Base-by-base conservation (phyloP, 2,113 vertebrate species). In the Lophius piscatorius region DNA sequence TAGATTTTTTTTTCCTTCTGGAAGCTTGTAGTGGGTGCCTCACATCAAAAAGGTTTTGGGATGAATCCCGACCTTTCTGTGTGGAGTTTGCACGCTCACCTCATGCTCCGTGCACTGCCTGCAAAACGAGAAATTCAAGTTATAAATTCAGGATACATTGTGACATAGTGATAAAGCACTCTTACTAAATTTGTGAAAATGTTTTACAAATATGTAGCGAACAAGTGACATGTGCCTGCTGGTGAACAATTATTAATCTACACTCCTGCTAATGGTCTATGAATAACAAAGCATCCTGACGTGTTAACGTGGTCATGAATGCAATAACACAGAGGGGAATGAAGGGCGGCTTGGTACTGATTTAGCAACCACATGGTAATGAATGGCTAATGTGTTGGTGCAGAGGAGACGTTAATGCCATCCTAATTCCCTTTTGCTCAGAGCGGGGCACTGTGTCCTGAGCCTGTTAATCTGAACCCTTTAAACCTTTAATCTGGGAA, bases 391-490 rank as follows among this genome's bases (percentile, higher is more conserved):
- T 86, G 78, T 76, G 78, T 63, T 40, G 74, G 58, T 68, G 83
- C 76, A 81, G 70, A 74, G 56, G 58, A 76, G 70, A 75, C 36
- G 38, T 67, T 78, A 81, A 83, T 76, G 64, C 83, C 64, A 72
- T 74, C 60, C 69, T 82, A 82, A 85, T 82, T 83, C 80, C 39
- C 71, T 58, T 63, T 58, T 49, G 72, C 69, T 67, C 71, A 34
- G 68, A 70, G 65, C 44, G 3, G 47, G 48, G 39, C 74, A 4
- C 60, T 45, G 49, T 50, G 67, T 76, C 81, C 69, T 79, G 72
- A 83, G 78, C 80, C 71, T 76, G 69, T 86, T 83, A 86, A 83
- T 85, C 84, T 76, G 62, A 73, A 54, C 69, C 58, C 69, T 70
- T 74, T 82, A 78, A 84, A 78, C 77, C 81, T 68, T 80, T 85